Conservation (phyloP, 2,113 vertebrate species). For the Galbula dea region DNA sequence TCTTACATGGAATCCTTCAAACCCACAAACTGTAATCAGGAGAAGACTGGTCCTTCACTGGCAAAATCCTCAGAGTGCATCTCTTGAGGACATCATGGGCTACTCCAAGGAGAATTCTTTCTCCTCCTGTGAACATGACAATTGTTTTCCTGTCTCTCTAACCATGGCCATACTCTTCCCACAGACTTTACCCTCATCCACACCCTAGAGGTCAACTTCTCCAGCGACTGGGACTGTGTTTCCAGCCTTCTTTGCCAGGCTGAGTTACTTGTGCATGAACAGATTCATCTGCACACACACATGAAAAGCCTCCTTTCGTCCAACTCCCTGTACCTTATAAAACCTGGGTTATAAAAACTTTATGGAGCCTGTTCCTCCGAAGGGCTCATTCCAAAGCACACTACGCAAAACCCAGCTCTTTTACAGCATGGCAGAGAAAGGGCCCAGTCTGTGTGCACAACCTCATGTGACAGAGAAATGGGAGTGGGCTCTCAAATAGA, state of each 20-base stretch:
- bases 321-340: conserved; percentile 66
- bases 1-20: background rate
- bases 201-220: background rate
- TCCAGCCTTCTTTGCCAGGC: background rate
- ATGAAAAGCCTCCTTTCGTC: background rate
- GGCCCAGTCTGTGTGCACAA: background rate
- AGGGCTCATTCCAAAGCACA: conserved; percentile 58
- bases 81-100: background rate
- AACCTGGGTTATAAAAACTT: conserved; percentile 72
- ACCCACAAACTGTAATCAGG: background rate
- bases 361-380: conserved; percentile 63
- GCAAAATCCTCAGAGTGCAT: background rate
- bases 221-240: background rate
- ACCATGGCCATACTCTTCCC: background rate
- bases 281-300: background rate
- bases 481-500: background rate
- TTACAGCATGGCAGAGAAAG: conserved; percentile 31
- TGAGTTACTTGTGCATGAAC: background rate
- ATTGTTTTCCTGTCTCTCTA: background rate
- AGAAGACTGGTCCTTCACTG: background rate
- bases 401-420: conserved; percentile 17
- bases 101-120: background rate
- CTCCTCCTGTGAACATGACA: background rate
- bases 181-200: background rate
- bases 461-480: background rate